Conservation (phyloP, 2,797 vertebrate species). For the Falco columbarius region DNA sequence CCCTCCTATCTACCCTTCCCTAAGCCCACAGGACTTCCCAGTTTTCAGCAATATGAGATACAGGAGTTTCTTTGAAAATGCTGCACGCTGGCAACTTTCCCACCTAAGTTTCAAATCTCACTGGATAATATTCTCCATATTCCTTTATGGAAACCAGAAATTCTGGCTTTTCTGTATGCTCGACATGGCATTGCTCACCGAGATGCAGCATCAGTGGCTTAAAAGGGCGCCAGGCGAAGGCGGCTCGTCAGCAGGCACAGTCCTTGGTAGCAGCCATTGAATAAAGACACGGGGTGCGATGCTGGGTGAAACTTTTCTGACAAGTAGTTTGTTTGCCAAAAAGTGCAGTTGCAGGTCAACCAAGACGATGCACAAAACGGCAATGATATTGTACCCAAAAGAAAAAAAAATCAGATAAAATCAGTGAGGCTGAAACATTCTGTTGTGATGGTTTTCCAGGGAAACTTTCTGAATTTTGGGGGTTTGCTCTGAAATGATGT, state of each 20-base stretch:
- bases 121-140: slow-evolving; percentile 70
- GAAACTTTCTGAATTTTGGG: not conserved
- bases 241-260: not conserved
- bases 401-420: not conserved
- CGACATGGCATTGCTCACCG: not conserved
- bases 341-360: not conserved
- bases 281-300: accelerated
- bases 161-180: slow-evolving; percentile 6
- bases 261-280: not conserved
- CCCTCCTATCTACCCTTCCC: not conserved
- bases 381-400: accelerated
- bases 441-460: not conserved
- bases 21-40: slow-evolving; percentile 39
- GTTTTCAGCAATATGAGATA: slow-evolving; percentile 62
- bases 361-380: accelerated
- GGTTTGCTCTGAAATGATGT: not conserved
- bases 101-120: slow-evolving; percentile 71
- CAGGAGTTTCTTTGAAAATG: slow-evolving; percentile 59
- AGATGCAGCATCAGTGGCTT: not conserved
- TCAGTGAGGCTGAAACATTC: not conserved
- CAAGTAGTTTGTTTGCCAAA: not conserved
- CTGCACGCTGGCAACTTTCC: slow-evolving; percentile 62
- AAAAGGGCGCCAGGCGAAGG: not conserved
- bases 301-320: accelerated
- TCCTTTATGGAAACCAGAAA: slow-evolving; percentile 69